A percentile compares a stretch with the other conserved stretches of the same genome.
These are phyloP conservation scores for Phylloscopus collybita DNA, from an alignment of 2,797 vertebrate genomes.

Conservation along the genomic window DNA sequence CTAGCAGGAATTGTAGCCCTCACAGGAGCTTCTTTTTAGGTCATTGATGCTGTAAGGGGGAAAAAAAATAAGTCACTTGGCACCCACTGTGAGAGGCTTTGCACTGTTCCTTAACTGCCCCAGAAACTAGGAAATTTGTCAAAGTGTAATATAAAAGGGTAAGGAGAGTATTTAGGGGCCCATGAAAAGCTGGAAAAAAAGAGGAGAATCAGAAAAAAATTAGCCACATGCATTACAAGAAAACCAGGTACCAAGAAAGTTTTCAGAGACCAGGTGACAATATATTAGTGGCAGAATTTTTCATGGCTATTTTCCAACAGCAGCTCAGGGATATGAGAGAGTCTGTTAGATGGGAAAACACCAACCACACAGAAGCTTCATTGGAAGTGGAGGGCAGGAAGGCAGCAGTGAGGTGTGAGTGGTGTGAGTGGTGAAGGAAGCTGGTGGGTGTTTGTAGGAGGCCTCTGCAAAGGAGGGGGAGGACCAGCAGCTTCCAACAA, in stretches of 20 bases:
- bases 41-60: not conserved
- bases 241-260: not conserved
- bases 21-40: not conserved
- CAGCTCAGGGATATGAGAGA: not conserved
- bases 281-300: not conserved
- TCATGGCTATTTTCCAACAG: not conserved
- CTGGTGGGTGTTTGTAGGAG: not conserved
- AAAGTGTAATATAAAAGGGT: not conserved
- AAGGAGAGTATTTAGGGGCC: not conserved
- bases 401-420: not conserved
- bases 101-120: not conserved
- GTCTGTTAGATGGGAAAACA: not conserved
- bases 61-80: not conserved
- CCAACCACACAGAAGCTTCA: not conserved
- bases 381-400: not conserved
- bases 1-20: not conserved
- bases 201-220: not conserved
- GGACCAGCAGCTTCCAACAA: not conserved
- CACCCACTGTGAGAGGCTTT: not conserved
- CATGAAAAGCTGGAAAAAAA: not conserved
- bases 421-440: not conserved
- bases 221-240: not conserved
- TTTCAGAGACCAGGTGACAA: not conserved
- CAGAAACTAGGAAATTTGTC: not conserved
- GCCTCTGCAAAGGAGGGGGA: not conserved